Evolutionary conservation across 2,113 vertebrate genomes (phyloP).

Genomic region (Genyomyrus donnyi): DNA sequence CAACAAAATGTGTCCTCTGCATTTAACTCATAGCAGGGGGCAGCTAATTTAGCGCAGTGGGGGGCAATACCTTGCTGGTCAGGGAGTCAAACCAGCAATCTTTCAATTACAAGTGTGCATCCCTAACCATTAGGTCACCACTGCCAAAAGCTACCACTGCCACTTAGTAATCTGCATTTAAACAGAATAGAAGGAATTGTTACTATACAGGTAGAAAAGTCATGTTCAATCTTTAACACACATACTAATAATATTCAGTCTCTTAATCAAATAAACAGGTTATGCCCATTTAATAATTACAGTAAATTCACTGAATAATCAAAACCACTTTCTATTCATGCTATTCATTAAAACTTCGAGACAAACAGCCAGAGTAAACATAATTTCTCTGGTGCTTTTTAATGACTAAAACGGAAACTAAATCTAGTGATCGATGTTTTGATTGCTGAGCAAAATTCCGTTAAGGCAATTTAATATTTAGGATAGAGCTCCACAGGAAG

Average conservation of each 20-base stretch:
- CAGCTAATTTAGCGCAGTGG: no score
- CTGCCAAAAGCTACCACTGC: no score
- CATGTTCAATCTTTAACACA: neutral
- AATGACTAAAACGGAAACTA: neutral
- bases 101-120: no score
- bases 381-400: neutral
- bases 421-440: neutral
- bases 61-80: no score
- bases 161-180: neutral
- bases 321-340: neutral
- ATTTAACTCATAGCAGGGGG: no score
- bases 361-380: neutral
- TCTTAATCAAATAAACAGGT: neutral
- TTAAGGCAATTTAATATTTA: neutral
- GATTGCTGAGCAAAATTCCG: neutral
- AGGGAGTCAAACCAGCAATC: no score
- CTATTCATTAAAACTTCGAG: neutral
- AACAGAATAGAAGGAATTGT: neutral
- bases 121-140: no score
- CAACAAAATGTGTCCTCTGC: no score
- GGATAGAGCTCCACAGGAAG: neutral
- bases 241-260: neutral
- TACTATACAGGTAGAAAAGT: neutral
- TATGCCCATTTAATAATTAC: slow-evolving; percentile 1
- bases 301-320: neutral